Conservation (phyloP, 2,888 invertebrate genomes). For the Pseudococcus longispinus region DNA sequence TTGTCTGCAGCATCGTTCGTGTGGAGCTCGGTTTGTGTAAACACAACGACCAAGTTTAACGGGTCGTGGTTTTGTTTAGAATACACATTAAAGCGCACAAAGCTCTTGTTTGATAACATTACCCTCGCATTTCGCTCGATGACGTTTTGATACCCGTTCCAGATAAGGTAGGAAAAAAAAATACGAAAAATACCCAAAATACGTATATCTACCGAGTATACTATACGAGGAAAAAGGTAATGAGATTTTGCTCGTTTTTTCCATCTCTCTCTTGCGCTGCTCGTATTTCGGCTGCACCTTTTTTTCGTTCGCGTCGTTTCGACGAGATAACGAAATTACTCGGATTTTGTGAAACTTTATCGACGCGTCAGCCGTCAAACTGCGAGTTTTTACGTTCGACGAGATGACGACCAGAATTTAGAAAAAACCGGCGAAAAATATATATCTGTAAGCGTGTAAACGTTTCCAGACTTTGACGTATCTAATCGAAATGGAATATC, state of each 20-base stretch:
- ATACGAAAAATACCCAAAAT: neutral
- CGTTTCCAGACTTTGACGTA: neutral
- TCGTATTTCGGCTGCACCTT: no score
- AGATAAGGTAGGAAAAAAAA: neutral
- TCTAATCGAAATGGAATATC: neutral
- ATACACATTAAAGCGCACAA: constrained; percentile 21
- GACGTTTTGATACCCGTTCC: constrained; percentile 4
- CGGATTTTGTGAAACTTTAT: neutral
- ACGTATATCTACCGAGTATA: neutral
- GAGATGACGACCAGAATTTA: neutral
- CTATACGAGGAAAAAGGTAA: neutral
- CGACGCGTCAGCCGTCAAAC: neutral
- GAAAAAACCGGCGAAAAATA: neutral
- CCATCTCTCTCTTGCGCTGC: neutral
- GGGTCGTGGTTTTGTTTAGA: constrained; percentile 28
- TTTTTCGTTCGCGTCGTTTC: neutral
- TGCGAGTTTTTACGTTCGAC: neutral
- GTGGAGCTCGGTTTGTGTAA: neutral
- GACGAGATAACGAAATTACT: constrained; percentile 12
- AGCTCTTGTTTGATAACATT: constrained; percentile 34
- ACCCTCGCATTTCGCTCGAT: neutral
- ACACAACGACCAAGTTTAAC: neutral
- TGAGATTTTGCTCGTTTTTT: constrained; percentile 12
- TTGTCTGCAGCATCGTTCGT: neutral
- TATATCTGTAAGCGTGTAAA: neutral